Percentiles rank a stretch among this genome's conserved stretches.
Evolutionary conservation across 2,888 invertebrate genomes (phyloP).

Genomic region (Venusia cambrica): DNA sequence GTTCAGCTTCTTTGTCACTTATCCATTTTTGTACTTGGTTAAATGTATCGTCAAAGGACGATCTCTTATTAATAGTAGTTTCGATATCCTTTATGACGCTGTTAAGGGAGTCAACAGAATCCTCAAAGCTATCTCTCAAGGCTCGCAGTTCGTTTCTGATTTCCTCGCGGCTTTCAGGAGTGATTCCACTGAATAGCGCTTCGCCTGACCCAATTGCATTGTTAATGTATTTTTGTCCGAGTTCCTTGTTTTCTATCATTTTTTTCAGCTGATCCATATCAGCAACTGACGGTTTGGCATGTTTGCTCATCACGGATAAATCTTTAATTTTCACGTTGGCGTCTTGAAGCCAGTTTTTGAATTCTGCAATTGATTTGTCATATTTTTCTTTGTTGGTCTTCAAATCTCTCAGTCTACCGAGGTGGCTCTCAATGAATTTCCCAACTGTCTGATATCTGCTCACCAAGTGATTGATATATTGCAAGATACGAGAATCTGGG

Average conservation of each 20-base stretch:
- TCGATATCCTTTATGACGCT: conserved; percentile 93
- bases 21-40: conserved; percentile 94
- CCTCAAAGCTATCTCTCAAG: conserved; percentile 91
- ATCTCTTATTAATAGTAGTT: conserved; percentile 92
- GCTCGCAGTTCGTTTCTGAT: conserved; percentile 91
- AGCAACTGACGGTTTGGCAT: conserved; percentile 87
- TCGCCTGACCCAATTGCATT: conserved; percentile 93
- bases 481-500: conserved; percentile 91
- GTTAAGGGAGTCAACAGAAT: conserved; percentile 91
- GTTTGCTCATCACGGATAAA: conserved; percentile 87
- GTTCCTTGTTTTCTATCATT: conserved; percentile 87
- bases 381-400: conserved; percentile 86
- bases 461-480: conserved; percentile 89
- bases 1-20: conserved; percentile 87
- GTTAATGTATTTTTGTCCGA: conserved; percentile 89
- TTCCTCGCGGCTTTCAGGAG: conserved; percentile 91
- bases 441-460: conserved; percentile 87
- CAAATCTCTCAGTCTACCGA: conserved; percentile 86
- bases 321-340: conserved; percentile 88
- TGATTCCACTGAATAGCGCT: conserved; percentile 91
- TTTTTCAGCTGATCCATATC: conserved; percentile 89
- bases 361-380: conserved; percentile 83
- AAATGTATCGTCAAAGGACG: conserved; percentile 95
- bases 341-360: conserved; percentile 89
- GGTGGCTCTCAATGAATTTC: conserved; percentile 85